Evolutionary conservation across 2,797 vertebrate species (phyloP).

Genomic region (Leuciscus waleckii): DNA sequence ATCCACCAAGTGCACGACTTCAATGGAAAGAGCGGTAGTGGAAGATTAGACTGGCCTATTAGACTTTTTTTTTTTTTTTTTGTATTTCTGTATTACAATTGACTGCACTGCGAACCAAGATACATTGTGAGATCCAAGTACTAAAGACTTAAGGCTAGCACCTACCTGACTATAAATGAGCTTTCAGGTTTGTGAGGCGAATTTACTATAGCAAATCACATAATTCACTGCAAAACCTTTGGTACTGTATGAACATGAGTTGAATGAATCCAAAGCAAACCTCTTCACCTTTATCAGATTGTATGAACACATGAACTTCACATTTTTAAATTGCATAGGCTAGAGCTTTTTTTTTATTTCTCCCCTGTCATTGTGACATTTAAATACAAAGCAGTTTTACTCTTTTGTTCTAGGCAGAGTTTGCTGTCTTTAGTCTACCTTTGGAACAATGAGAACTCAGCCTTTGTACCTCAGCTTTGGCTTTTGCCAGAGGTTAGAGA

Average conservation of each 20-base stretch:
- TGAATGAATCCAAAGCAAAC: not conserved
- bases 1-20: no score
- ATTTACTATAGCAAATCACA: not conserved
- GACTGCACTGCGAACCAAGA: not conserved
- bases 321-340: not conserved
- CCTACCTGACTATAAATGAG: not conserved
- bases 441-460: slow-evolving; percentile 33
- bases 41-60: no score
- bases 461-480: slow-evolving; percentile 26
- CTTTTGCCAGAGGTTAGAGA: slow-evolving; percentile 51
- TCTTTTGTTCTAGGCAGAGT: slow-evolving; percentile 25
- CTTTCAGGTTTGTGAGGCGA: not conserved
- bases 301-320: not conserved
- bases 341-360: not conserved
- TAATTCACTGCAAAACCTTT: not conserved
- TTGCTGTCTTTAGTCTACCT: slow-evolving; percentile 33
- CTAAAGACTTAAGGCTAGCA: not conserved
- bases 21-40: no score
- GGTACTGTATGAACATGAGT: not conserved
- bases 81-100: not conserved
- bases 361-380: slow-evolving; percentile 24
- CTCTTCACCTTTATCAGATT: slow-evolving; percentile 1
- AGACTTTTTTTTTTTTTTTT: no score
- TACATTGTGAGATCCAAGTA: not conserved
- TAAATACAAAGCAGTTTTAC: slow-evolving; percentile 37